Base-by-base conservation (phyloP, 2,888 invertebrate species). In the Cylloceria caligata region DNA sequence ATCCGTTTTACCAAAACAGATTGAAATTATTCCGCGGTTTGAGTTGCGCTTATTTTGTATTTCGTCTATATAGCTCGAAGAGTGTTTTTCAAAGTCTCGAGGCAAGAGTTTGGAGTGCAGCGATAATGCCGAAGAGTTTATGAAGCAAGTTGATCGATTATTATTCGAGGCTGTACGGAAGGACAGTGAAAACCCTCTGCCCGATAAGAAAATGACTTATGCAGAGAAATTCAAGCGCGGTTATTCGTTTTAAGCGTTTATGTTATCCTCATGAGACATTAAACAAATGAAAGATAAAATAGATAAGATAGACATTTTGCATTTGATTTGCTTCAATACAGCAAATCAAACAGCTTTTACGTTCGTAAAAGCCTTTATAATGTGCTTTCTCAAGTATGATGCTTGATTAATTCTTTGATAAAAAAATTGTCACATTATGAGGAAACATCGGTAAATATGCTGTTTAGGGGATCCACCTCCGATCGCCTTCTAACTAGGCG, bases 111-210 rank as follows among this genome's bases (percentile, higher is more conserved):
- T 89, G 2, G 76, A 74, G 2, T 90, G 90, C 64, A 81, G 62
- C 30, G 69, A 81, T 1, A 83, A 81, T 34, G 87, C 87, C 11
- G 73, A 84, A 13, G 69, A 78, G 30, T 90, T 89, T 49, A 55
- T 86, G 3, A 74, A 84, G 16, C 87, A 88, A 52, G 88, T 90
- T 3, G 88, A 90, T 65, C 83, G 83, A n/a, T 73, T 86, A 45
- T 64, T 89, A 36, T 83, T 84, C 39, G 69, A 86, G 1, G 75
- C 82, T 9, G 81, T 86, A 13, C 81, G 78, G 16, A 68, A 64
- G 34, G 45, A 80, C 30, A 5, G 55, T 4, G 73, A 68, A 24
- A 13, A 74, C 11, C 16, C 64, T 11, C 34, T 16, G 1, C 19
- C 71, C 13, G 81, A 83, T 13, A 86, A 85, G 60, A 85, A 84